Evolutionary conservation across 2,113 vertebrate genomes (phyloP).

Genomic region (Antechinus stuartii): DNA sequence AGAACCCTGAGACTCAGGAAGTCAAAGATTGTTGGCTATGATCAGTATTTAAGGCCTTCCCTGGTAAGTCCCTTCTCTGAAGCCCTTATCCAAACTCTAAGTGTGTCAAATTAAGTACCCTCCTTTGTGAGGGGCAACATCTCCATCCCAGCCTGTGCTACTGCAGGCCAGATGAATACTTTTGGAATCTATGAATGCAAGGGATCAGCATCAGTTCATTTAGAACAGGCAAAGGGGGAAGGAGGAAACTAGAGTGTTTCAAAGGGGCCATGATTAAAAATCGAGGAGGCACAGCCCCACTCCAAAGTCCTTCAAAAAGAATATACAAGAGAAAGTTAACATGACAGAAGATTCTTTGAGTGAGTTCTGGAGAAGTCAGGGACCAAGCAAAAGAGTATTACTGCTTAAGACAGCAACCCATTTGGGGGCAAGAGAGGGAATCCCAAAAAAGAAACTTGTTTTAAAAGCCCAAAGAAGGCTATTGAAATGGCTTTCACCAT

Average conservation of each 20-base stretch:
- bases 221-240: background rate
- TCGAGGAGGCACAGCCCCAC: background rate
- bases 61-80: background rate
- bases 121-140: background rate
- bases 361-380: background rate
- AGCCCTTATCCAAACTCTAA: background rate
- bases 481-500: background rate
- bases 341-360: background rate
- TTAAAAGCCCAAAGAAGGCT: background rate
- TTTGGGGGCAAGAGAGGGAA: background rate
- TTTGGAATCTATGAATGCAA: background rate
- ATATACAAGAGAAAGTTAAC: background rate
- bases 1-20: background rate
- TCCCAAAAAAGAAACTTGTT: background rate
- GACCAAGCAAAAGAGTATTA: background rate
- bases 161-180: background rate
- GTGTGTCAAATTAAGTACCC: background rate
- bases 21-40: background rate
- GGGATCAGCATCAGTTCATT: background rate
- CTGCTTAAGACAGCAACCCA: background rate
- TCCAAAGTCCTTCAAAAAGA: background rate
- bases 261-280: background rate
- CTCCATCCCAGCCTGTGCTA: background rate
- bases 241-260: background rate
- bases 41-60: background rate